phyloP scores from a whole-genome alignment of 2,113 vertebrate genomes.

The Xiphophorus maculatus region DNA sequence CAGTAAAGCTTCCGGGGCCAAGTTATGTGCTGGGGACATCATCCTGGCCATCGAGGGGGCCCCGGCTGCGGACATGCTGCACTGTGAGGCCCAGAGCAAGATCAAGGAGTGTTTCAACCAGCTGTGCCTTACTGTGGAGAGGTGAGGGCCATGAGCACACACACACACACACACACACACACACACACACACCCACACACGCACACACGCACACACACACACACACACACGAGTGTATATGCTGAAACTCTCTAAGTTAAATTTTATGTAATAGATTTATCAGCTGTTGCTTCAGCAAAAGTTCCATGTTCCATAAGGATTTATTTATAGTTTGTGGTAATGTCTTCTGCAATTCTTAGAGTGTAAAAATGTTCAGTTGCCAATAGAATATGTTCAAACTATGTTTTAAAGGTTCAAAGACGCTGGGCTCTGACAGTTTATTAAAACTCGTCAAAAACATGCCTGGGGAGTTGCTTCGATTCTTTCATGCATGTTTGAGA shows the following conservation, averaged over 20 bases:
- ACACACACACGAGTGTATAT: too few relatives aligned
- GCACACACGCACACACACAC: neutral
- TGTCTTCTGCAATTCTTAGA: neutral
- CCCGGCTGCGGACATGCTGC: slow-evolving; percentile 88
- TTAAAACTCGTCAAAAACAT: neutral
- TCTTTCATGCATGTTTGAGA: too few relatives aligned
- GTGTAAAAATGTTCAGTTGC: neutral
- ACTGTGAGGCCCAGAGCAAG: slow-evolving; percentile 93
- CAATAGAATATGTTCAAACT: neutral
- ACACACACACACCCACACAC: neutral
- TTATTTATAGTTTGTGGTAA: neutral
- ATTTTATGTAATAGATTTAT: neutral
- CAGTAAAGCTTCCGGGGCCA: slow-evolving; percentile 90
- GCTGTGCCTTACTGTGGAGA: slow-evolving; percentile 90
- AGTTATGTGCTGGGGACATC: slow-evolving; percentile 90
- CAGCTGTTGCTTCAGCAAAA: neutral
- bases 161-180: too few relatives aligned
- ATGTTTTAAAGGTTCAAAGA: slow-evolving; percentile 13
- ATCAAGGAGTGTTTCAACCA: slow-evolving; percentile 89
- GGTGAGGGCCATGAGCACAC: slow-evolving; percentile 71
- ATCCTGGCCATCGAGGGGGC: slow-evolving; percentile 93
- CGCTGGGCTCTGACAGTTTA: neutral
- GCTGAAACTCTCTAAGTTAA: neutral
- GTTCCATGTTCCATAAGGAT: neutral
- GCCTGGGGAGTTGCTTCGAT: too few relatives aligned